Evolutionary conservation across 2,888 invertebrate genomes (phyloP), one percentile per base, ranked within the genome.

Genomic region (Pogonocherus hispidulus): DNA sequence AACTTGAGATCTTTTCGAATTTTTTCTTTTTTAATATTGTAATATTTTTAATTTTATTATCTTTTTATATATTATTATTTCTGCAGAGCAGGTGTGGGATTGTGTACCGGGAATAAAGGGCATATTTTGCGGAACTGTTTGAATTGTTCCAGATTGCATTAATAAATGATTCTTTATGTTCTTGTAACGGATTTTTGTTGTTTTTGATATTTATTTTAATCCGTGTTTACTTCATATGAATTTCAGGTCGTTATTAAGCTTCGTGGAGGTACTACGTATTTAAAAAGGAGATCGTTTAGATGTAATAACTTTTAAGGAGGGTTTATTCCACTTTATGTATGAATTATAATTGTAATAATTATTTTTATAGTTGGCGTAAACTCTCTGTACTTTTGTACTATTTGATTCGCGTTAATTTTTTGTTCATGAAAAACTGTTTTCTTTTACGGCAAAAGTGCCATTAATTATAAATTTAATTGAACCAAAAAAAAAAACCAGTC

Each of bases 221-320:
- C 73, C 76, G 69, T 79, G 78, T 80, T 80, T 78, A 74, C 78
- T 80, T 77, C 74, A 79, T 80, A 70, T 81, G 75, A 81, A 77
- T 82, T 82, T 82, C 82, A 82, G 82, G 82, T 81, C 82, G 81
- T 79, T 82, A 81, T 80, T 82, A 81, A 77, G 65, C 76, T 74
- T 63, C 73, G 73, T 76, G 78, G 77, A 76, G 72, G 74, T 70
- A 71, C 78, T 73, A 67, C 73, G 68, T 76, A 68, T 76, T 69
- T 64, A 63, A 69, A 57, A 70, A 71, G 73, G 67, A 73, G 66
- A 73, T 73, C 60, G 64, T 69, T 32, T 73, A 74, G 72, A 62
- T 67, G 64, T 70, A 71, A 70, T 57, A n/a, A 55, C 19, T 66
- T 56, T 32, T 41, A 41, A 32, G 35, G 60, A 67, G 71, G 66